Conservation (phyloP, 2,797 vertebrate genomes). For the Schizopygopsis malacanthus region DNA sequence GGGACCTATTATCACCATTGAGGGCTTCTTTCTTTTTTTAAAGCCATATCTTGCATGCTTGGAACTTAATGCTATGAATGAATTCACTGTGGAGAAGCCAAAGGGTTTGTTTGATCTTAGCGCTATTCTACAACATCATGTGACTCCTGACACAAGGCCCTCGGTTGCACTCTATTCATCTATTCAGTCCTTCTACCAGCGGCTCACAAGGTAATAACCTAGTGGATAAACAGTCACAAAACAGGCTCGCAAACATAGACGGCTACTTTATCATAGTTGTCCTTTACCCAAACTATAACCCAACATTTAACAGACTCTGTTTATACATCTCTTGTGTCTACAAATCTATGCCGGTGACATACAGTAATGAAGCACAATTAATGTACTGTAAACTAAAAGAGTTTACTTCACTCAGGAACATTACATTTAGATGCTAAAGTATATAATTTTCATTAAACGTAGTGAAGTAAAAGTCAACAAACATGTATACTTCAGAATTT, state of each 20-base stretch:
- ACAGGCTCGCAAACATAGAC: background rate
- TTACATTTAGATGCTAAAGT: background rate
- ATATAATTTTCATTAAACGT: background rate
- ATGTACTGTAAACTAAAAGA: background rate
- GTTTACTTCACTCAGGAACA: background rate
- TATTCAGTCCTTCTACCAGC: background rate
- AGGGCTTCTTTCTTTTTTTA: background rate
- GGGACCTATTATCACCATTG: conserved; percentile 49
- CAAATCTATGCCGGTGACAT: background rate
- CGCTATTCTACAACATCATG: conserved; percentile 51
- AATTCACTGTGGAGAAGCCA: conserved; percentile 57
- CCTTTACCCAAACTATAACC: background rate
- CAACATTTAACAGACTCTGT: background rate
- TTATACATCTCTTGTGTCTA: background rate
- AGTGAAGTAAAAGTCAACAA: background rate
- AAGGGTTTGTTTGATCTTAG: conserved; percentile 60
- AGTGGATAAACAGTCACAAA: background rate
- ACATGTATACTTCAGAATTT: background rate
- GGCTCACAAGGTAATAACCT: background rate
- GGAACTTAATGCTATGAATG: conserved; percentile 53
- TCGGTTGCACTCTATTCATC: conserved; percentile 24
- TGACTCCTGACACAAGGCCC: conserved; percentile 47
- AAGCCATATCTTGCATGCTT: conserved; percentile 45
- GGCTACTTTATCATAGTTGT: background rate
- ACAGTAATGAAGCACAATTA: background rate